phyloP scores from a whole-genome alignment of 1,140 invertebrate genomes.

The Diorhabda elongata region DNA sequence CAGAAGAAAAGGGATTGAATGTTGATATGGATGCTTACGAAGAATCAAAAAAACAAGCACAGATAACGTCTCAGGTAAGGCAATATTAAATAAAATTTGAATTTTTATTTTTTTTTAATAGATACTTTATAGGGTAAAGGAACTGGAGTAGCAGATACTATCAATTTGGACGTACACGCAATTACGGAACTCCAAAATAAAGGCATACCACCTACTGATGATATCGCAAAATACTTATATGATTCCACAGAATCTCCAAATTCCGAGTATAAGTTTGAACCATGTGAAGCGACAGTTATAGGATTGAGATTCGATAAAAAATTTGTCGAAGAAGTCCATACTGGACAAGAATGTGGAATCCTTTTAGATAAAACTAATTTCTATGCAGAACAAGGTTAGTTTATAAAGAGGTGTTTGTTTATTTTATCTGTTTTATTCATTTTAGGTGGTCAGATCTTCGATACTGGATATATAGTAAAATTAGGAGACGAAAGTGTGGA shows the following conservation, averaged over 20 bases:
- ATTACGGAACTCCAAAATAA: slow-evolving; percentile 85
- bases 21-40: slow-evolving; percentile 91
- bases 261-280: slow-evolving; percentile 66
- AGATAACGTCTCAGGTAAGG: slow-evolving; percentile 72
- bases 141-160: slow-evolving; percentile 70
- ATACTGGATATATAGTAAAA: slow-evolving; percentile 90
- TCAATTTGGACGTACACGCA: slow-evolving; percentile 91
- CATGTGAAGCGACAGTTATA: slow-evolving; percentile 64
- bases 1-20: slow-evolving; percentile 86
- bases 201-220: slow-evolving; percentile 79
- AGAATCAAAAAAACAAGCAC: slow-evolving; percentile 86
- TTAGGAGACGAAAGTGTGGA: slow-evolving; percentile 81
- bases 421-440: neutral
- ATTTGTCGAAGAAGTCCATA: slow-evolving; percentile 80
- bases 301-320: slow-evolving; percentile 69
- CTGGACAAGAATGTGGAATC: slow-evolving; percentile 88
- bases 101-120: neutral
- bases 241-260: slow-evolving; percentile 58
- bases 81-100: neutral
- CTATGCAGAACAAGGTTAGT: slow-evolving; percentile 85
- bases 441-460: slow-evolving; percentile 88
- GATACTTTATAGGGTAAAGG: slow-evolving; percentile 56
- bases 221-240: slow-evolving; percentile 91
- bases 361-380: slow-evolving; percentile 92
- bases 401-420: neutral